Base-by-base conservation (phyloP, 2,113 vertebrate species). In the Laticauda colubrina region DNA sequence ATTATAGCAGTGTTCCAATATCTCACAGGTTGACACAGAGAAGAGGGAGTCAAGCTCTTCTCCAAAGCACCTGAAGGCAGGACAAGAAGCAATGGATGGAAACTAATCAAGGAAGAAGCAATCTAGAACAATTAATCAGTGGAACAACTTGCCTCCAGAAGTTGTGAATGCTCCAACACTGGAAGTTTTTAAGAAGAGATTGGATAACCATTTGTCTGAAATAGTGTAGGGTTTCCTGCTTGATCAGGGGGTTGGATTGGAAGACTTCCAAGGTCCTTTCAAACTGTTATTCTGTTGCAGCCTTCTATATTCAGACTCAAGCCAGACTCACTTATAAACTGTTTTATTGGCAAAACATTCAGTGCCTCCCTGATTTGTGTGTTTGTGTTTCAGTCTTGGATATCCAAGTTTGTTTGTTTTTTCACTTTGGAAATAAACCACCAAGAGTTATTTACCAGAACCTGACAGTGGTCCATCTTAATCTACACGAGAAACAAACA, bases 401-500 rank as follows among this genome's bases (percentile, higher is more conserved):
- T 87, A 14, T 81, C 53, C 51, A 64, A 87, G 12, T 51, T 11
- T 10, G 34, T 51, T 7, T 48, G 24, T 29, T 51, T 61, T 87
- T 51, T 23, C 34, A 8, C 34, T 26, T 61, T 55, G 12, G 55
- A 89, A 69, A 56, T 29, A 24, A 43, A 26, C 29, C 11, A 43
- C 18, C 45, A 92, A 69, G 20, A 54, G 5, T 54, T 45, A 29
- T 61, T 7, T 24, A 45, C 18, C 53, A 26, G 59, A 91, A 64
- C 45, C 9, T n/a, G n/a, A 64, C 43, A 56, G 48, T 20, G 9
- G 64, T 75, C 43, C n/a, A 91, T 89, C 43, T 86, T 91, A 89
- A 93, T 69, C 85, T 85, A 88, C 57, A 9, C 57, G 26, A 39
- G 23, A 93, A 94, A 92, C 89, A 93, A 93, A 89, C 48, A 89